Percentiles rank a stretch among this genome's conserved stretches.
These are phyloP conservation scores for Drosophila testacea DNA, from an alignment of 2,888 invertebrate species.

Conservation along the genomic window DNA sequence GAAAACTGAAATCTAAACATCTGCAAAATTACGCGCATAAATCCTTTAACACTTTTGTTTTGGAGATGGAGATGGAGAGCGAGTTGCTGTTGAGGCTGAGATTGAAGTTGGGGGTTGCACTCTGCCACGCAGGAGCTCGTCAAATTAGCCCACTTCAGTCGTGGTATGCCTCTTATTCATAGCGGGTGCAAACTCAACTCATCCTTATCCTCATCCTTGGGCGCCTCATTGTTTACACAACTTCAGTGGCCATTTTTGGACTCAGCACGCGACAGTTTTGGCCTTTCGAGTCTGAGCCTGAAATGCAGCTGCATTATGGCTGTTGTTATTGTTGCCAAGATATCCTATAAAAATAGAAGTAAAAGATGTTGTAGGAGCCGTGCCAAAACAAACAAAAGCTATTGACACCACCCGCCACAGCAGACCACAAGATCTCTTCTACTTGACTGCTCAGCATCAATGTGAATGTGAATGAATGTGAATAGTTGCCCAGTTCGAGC, in stretches of 20 bases:
- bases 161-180: slow-evolving; percentile 47
- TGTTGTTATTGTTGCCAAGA: slow-evolving; percentile 61
- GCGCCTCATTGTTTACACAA: slow-evolving; percentile 64
- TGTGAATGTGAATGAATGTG: slow-evolving; percentile 53
- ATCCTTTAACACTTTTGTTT: slow-evolving; percentile 81
- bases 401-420: slow-evolving; percentile 67
- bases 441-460: slow-evolving; percentile 67
- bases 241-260: slow-evolving; percentile 41
- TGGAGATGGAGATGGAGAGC: not conserved
- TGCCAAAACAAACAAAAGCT: slow-evolving; percentile 65
- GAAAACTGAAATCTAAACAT: slow-evolving; percentile 77
- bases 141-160: slow-evolving; percentile 83
- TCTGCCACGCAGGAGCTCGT: slow-evolving; percentile 67
- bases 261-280: slow-evolving; percentile 19
- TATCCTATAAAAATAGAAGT: slow-evolving; percentile 30
- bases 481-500: slow-evolving; percentile 21
- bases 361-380: slow-evolving; percentile 19
- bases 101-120: slow-evolving; percentile 65
- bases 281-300: slow-evolving; percentile 1
- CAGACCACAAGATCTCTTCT: slow-evolving; percentile 45
- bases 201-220: slow-evolving; percentile 1
- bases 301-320: slow-evolving; percentile 7
- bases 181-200: slow-evolving; percentile 64
- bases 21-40: slow-evolving; percentile 83
- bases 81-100: not conserved